Conservation (phyloP, 1,140 invertebrate species). For the Samia ricini region DNA sequence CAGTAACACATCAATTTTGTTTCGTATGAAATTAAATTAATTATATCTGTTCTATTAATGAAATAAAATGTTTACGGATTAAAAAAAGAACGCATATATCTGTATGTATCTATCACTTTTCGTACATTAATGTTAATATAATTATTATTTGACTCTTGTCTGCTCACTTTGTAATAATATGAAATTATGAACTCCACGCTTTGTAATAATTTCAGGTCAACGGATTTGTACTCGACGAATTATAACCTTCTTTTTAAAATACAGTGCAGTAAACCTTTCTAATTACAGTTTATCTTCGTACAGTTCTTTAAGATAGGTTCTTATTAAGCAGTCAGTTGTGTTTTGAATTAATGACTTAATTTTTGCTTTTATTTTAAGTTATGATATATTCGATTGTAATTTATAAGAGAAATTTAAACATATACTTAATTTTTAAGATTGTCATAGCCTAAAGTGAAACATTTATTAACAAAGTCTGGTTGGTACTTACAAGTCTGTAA, state of each 20-base stretch:
- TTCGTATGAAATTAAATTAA: background rate
- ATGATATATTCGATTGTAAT: background rate
- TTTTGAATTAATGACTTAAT: background rate
- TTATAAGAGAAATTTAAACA: background rate
- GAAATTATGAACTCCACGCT: background rate
- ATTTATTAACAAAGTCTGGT: too few species aligned
- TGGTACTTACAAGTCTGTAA: too few species aligned
- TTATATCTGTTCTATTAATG: background rate
- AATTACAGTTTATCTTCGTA: background rate
- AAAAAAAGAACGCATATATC: background rate
- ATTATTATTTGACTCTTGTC: background rate
- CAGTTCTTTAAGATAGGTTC: background rate
- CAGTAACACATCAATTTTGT: background rate
- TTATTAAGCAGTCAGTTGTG: background rate
- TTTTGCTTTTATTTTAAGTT: background rate
- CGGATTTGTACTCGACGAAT: background rate
- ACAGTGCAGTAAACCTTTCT: background rate
- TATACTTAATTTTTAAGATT: background rate
- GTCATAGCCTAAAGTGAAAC: too few species aligned
- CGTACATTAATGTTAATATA: background rate
- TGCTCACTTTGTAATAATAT: constrained; percentile 1
- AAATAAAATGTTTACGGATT: background rate
- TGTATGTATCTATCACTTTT: background rate
- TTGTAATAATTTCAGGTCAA: background rate
- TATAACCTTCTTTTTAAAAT: background rate